phyloP scores from a whole-genome alignment of 2,113 vertebrate species.

The Callocephalon fimbriatum region DNA sequence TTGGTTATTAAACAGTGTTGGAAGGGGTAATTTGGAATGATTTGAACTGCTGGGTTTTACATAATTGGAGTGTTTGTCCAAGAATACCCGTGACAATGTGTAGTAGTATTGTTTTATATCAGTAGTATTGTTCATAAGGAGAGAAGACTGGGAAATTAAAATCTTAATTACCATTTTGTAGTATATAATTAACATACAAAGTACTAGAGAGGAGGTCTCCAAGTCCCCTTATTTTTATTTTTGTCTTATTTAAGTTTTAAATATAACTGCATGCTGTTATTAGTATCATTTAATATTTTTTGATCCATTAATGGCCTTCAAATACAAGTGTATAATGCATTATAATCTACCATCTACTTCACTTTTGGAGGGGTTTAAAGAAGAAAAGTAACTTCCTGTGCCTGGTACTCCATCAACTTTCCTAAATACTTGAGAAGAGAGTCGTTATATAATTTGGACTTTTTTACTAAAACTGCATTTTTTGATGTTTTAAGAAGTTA shows the following conservation, averaged over 20 bases:
- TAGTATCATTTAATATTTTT: not conserved
- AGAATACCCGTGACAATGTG: not conserved
- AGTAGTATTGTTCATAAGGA: not conserved
- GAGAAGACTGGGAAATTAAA: not conserved
- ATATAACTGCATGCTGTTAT: not conserved
- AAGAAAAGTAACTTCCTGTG: not conserved
- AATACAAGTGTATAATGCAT: not conserved
- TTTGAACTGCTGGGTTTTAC: not conserved
- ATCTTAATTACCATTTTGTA: not conserved
- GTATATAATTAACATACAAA: not conserved
- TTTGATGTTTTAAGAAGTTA: not conserved
- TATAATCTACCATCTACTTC: not conserved
- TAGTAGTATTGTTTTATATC: not conserved
- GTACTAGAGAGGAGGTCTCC: not conserved
- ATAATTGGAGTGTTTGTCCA: not conserved
- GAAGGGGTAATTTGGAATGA: not conserved
- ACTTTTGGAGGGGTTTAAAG: not conserved
- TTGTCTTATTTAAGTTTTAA: not conserved
- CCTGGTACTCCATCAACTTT: not conserved
- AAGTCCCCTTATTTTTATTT: not conserved
- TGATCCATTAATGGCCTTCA: not conserved
- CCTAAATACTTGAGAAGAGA: not conserved
- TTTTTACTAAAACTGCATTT: not conserved
- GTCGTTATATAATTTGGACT: not conserved
- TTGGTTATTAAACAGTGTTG: not conserved